Conservation (phyloP, 2,113 vertebrate species). For the Leptocoma aspasia region DNA sequence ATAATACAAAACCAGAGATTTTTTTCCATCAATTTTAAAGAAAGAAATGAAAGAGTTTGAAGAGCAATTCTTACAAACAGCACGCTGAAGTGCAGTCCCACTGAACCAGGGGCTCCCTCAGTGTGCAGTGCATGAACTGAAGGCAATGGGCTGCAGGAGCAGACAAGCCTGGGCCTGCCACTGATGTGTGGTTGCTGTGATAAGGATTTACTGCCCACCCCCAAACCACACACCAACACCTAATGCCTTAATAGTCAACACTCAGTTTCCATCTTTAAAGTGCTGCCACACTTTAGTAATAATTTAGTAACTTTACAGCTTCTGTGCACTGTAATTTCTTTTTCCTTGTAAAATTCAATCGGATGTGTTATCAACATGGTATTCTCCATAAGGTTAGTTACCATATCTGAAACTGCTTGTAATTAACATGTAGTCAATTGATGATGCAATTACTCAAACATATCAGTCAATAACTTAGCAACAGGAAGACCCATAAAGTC, state of each 20-base stretch:
- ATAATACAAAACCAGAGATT: not conserved
- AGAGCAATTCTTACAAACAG: not conserved
- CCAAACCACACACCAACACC: not conserved
- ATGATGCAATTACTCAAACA: not conserved
- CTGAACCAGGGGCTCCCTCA: not conserved
- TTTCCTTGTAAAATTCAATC: not conserved
- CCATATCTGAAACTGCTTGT: not conserved
- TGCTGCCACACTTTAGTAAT: not conserved
- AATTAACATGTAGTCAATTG: not conserved
- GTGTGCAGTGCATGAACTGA: not conserved
- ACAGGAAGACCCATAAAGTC: not conserved
- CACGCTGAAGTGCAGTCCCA: not conserved
- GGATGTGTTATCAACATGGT: not conserved
- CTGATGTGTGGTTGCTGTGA: slow-evolving; percentile 35
- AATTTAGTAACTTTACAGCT: not conserved
- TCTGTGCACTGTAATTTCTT: not conserved
- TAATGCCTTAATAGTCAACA: not conserved
- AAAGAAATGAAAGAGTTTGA: not conserved
- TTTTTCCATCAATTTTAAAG: not conserved
- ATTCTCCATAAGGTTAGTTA: not conserved
- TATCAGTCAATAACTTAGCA: not conserved
- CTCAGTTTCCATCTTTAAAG: not conserved
- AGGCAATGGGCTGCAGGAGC: not conserved
- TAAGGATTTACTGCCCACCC: slow-evolving; percentile 11
- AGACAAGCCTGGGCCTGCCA: slow-evolving; percentile 55